These are phyloP conservation scores for Lasiurus borealis DNA, from an alignment of 2,113 vertebrate species.

Conservation along the genomic window DNA sequence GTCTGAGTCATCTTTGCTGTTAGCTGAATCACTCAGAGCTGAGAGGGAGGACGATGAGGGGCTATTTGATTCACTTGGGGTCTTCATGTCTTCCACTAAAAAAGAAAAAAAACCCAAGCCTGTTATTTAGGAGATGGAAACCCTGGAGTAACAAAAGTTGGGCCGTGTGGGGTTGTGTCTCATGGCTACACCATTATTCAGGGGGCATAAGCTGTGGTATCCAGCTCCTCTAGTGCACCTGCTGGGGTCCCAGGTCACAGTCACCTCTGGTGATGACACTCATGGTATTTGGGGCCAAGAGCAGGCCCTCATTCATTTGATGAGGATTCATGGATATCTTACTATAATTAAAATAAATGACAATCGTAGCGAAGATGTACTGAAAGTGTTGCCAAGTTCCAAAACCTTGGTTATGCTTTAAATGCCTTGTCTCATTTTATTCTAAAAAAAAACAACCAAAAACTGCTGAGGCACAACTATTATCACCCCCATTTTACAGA, in stretches of 20 bases:
- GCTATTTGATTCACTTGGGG: conserved; percentile 93
- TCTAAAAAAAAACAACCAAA: neutral
- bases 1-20: conserved; percentile 96
- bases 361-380: neutral
- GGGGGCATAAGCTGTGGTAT: too few species aligned
- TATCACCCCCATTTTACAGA: neutral
- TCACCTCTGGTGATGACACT: neutral
- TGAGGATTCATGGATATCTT: neutral
- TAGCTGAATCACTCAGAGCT: conserved; percentile 97
- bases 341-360: neutral
- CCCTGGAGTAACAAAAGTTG: neutral
- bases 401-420: neutral
- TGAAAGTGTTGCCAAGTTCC: neutral
- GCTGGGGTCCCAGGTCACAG: neutral
- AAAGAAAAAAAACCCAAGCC: conserved; percentile 39
- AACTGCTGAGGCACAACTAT: neutral
- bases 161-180: neutral
- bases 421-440: neutral
- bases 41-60: conserved; percentile 98
- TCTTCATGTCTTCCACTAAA: conserved; percentile 90
- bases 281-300: neutral
- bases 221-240: neutral
- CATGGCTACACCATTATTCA: accelerated
- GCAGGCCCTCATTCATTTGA: neutral
- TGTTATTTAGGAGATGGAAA: neutral